Evolutionary conservation across 2,797 vertebrate genomes (phyloP), one percentile per base, ranked within the genome.

Genomic region (Anolis apletophallus): DNA sequence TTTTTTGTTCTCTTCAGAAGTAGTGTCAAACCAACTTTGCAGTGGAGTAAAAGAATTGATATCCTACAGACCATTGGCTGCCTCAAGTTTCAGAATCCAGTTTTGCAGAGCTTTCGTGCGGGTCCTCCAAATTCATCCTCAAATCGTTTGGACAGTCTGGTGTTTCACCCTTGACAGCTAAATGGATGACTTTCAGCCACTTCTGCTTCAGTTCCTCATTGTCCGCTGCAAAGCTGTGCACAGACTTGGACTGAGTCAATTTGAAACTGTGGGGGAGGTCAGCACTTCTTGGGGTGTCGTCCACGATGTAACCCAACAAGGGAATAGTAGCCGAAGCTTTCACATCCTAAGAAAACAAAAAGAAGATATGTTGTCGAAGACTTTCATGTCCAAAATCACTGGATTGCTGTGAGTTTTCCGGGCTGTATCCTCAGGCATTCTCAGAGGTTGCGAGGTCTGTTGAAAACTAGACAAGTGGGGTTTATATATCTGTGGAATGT

Each of bases 281-380:
- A 0, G 97, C 91, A 17, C 97, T 95, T 85, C 96, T 96, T 1
- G 94, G 89, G 57, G 94, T 93, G 68, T 99, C 98, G 0, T 99
- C 98, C 90, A 99, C 98, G 0, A 73, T 34, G 78, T 99, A 99
- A 85, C 99, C 99, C 93, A 99, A 93, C n/a, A 99, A 97, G 0
- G 99, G 99, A 91, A 99, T 98, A 21, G 98, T 98, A 84, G 97
- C 97, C 94, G 98, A 97, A 84, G 99, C 99, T 96, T 98, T 98
- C 85, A 99, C 99, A 1, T 99, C 99, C 99, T 99, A 93, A 21
- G 19, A 57, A 91, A 87, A 81, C 26, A 71, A 73, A 84, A 61
- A 54, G 87, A 40, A 67, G 14, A 40, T 40, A 40, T 2, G 40
- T 40, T 40, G 40, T 40, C 40, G 5, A 40, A 40, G 40, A 40